Conservation (phyloP, 1,140 invertebrate genomes). For the Pectinophora gossypiella region DNA sequence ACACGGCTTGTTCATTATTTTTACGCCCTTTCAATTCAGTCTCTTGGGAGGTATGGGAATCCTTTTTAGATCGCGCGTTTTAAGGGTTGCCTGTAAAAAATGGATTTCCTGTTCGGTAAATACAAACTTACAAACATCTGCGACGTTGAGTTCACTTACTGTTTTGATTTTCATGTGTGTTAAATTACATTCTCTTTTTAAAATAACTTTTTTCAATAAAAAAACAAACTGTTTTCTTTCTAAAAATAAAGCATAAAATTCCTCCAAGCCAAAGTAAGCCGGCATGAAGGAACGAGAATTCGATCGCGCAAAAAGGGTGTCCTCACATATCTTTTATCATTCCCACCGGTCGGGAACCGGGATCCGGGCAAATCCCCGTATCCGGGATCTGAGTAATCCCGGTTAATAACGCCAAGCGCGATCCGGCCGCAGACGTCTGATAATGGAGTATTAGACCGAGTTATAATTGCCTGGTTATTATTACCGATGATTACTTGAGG, state of each 20-base stretch:
- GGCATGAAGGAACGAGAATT: neutral
- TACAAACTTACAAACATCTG: too few species aligned
- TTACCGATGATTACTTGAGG: conserved; percentile 17
- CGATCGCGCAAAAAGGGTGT: conserved; percentile 1
- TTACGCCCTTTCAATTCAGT: conserved; percentile 30
- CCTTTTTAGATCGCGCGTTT: too few species aligned
- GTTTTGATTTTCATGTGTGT: too few species aligned
- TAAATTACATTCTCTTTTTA: too few species aligned
- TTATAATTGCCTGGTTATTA: conserved; percentile 62
- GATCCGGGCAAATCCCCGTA: conserved; percentile 68
- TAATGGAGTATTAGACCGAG: conserved; percentile 53
- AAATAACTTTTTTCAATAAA: neutral
- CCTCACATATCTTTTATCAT: conserved; percentile 65
- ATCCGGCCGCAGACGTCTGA: conserved; percentile 42
- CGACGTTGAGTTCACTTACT: too few species aligned
- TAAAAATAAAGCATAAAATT: too few species aligned
- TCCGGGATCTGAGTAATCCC: conserved; percentile 62
- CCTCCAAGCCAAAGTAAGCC: neutral
- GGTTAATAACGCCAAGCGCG: conserved; percentile 63
- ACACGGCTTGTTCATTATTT: conserved; percentile 45
- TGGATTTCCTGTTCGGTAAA: too few species aligned
- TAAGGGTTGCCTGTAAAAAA: too few species aligned
- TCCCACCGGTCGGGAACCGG: conserved; percentile 47
- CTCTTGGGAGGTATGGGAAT: neutral
- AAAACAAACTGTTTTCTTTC: conserved; percentile 3